A percentile compares a stretch with the other conserved stretches of the same genome.
These are phyloP conservation scores for Euphydryas editha DNA, from an alignment of 2,888 invertebrate genomes.

Conservation along the genomic window DNA sequence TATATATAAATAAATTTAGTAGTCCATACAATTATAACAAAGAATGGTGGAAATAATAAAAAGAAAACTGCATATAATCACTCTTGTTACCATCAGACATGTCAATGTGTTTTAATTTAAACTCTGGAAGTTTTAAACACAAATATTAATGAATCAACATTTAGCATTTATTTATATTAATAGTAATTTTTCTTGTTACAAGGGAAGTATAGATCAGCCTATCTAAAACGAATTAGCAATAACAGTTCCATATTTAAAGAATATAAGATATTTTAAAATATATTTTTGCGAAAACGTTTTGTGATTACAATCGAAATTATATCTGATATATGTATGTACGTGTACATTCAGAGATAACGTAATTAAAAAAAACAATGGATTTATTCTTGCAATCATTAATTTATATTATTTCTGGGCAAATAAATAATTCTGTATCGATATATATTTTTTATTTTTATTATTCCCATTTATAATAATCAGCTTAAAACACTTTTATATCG, in stretches of 20 bases:
- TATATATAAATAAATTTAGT: conserved; percentile 24
- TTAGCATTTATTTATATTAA: conserved; percentile 47
- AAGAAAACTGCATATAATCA: neutral
- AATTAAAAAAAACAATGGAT: conserved; percentile 63
- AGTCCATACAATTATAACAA: conserved; percentile 11
- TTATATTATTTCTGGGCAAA: conserved; percentile 83
- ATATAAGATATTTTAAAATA: conserved; percentile 70
- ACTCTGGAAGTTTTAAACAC: conserved; percentile 3
- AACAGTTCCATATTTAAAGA: conserved; percentile 72
- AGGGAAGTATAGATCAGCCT: conserved; percentile 50
- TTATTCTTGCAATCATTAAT: conserved; percentile 79
- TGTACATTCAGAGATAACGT: conserved; percentile 56
- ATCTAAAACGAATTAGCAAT: conserved; percentile 57
- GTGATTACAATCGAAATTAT: conserved; percentile 54
- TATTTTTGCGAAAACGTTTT: conserved; percentile 79
- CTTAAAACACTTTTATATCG: no score
- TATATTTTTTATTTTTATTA: neutral
- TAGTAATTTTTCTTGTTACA: conserved; percentile 46
- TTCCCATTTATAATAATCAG: neutral
- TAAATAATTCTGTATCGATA: conserved; percentile 66
- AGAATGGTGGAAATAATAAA: neutral
- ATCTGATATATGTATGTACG: conserved; percentile 42
- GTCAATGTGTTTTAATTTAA: neutral
- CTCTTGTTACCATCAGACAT: neutral
- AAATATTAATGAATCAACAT: conserved; percentile 26